Evolutionary conservation across 2,888 invertebrate species (phyloP).

Genomic region (Endotricha flammealis): DNA sequence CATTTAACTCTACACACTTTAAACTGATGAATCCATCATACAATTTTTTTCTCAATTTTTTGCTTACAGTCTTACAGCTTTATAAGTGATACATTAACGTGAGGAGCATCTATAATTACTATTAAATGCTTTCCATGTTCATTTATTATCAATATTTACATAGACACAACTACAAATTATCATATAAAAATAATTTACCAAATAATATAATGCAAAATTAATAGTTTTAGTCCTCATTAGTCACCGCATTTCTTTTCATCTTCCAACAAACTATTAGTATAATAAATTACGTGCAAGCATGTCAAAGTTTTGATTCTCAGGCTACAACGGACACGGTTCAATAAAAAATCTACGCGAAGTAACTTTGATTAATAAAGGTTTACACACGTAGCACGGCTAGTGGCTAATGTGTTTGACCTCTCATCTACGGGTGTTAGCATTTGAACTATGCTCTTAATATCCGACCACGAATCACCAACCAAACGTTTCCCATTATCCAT

Average conservation of each 20-base stretch:
- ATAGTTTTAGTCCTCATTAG: constrained; percentile 4
- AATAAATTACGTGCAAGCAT: constrained; percentile 19
- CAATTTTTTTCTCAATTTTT: background rate
- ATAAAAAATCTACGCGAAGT: constrained; percentile 28
- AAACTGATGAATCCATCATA: constrained; percentile 1
- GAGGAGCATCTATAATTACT: background rate
- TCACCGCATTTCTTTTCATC: constrained; percentile 10
- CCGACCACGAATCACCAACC: constrained; percentile 63
- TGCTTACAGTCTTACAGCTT: background rate
- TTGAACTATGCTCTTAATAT: constrained; percentile 71
- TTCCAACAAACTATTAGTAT: constrained; percentile 13
- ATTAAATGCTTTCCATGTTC: background rate
- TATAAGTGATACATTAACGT: background rate
- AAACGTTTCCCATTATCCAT: constrained; percentile 65
- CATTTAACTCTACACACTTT: background rate
- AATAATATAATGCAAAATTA: constrained; percentile 4
- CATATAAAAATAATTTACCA: constrained; percentile 11
- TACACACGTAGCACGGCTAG: constrained; percentile 61
- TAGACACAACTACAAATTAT: constrained; percentile 5
- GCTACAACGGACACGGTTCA: constrained; percentile 22
- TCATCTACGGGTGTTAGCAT: constrained; percentile 62
- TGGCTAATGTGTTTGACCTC: constrained; percentile 75
- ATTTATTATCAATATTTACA: constrained; percentile 3
- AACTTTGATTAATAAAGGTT: constrained; percentile 64
- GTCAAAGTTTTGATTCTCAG: constrained; percentile 20